Conservation (phyloP, 2,797 vertebrate species). For the Prionace glauca region DNA sequence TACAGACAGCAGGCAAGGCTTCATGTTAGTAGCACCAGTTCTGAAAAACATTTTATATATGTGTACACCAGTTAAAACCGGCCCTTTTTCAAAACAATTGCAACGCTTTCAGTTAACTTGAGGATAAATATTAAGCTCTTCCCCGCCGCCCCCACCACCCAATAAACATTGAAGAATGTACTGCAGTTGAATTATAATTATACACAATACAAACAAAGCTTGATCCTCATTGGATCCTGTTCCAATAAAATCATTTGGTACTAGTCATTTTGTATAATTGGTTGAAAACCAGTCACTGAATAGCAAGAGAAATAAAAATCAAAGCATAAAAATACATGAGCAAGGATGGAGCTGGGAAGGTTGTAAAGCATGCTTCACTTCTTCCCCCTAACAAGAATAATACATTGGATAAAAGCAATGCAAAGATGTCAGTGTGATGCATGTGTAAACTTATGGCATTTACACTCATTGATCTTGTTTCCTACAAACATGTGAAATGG, state of each 20-base stretch:
- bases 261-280: neutral
- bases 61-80: neutral
- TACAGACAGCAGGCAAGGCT: no score
- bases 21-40: neutral
- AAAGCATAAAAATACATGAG: neutral
- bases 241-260: neutral
- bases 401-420: neutral
- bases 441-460: neutral
- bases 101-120: neutral
- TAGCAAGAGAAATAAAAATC: neutral
- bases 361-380: neutral
- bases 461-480: neutral
- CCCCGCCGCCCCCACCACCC: no score
- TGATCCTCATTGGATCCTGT: slow-evolving; percentile 14
- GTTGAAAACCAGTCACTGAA: neutral
- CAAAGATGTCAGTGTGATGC: neutral
- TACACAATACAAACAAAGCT: neutral
- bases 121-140: neutral
- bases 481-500: neutral
- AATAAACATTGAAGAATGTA: neutral
- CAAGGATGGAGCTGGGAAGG: neutral
- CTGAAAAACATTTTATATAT: neutral
- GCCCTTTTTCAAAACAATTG: neutral
- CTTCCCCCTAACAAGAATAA: neutral
- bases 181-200: neutral